Evolutionary conservation across 1,140 invertebrate species (phyloP).

Genomic region (Danaus melanippus): DNA sequence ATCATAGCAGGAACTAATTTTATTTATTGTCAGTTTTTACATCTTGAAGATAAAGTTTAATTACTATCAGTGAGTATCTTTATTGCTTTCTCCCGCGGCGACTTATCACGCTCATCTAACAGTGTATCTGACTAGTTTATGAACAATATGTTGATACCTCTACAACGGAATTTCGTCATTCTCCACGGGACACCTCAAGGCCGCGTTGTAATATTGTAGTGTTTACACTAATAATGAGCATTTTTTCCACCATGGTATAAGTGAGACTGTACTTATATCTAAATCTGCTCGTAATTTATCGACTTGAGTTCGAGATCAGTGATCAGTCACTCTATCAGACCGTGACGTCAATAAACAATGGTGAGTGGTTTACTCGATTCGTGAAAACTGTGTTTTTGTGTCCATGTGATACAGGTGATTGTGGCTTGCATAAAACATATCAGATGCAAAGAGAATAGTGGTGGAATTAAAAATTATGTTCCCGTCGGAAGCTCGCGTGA

Average conservation of each 20-base stretch:
- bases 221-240: constrained; percentile 10
- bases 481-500: constrained; percentile 62
- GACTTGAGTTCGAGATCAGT: constrained; percentile 25
- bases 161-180: constrained; percentile 32
- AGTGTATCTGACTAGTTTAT: constrained; percentile 28
- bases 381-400: constrained; percentile 6
- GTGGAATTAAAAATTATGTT: constrained; percentile 47
- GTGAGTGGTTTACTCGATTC: constrained; percentile 15
- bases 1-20: constrained; percentile 18
- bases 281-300: constrained; percentile 25
- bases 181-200: constrained; percentile 29
- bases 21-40: constrained; percentile 23
- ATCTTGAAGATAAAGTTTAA: constrained; percentile 40
- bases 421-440: constrained; percentile 14
- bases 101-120: constrained; percentile 36
- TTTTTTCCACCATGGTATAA: background rate
- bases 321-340: constrained; percentile 45
- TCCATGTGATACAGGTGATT: constrained; percentile 17
- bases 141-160: constrained; percentile 37
- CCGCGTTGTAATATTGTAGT: constrained; percentile 5
- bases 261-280: constrained; percentile 12
- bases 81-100: constrained; percentile 40
- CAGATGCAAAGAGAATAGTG: constrained; percentile 21
- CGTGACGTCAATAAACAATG: constrained; percentile 42
- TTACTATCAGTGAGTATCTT: constrained; percentile 42